phyloP scores from a whole-genome alignment of 2,888 invertebrate genomes.

The Electrophaes corylata region DNA sequence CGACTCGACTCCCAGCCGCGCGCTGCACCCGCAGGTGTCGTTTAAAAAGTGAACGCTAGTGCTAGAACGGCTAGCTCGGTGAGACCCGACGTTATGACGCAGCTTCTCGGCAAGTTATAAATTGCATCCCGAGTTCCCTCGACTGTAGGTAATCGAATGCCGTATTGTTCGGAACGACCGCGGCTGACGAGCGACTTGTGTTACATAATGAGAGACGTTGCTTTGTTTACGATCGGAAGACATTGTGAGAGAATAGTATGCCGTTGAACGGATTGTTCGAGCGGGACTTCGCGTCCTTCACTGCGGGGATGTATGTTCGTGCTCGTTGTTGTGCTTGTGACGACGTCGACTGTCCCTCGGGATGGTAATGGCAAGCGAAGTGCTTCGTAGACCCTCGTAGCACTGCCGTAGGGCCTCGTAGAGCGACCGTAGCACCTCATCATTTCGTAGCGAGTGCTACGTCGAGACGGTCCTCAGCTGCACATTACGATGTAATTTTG shows the following conservation, averaged over 20 bases:
- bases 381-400: constrained; percentile 13
- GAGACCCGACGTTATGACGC: no score
- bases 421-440: constrained; percentile 15
- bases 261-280: no score
- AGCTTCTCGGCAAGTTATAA: no score
- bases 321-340: no score
- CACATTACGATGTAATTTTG: not conserved
- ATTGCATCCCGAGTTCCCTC: not conserved
- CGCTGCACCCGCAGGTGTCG: no score
- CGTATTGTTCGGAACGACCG: not conserved
- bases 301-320: no score
- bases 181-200: not conserved
- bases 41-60: no score
- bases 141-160: not conserved
- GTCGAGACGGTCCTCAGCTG: not conserved
- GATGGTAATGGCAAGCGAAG: constrained; percentile 9
- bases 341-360: not conserved
- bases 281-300: not conserved
- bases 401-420: constrained; percentile 12
- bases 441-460: constrained; percentile 9
- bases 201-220: not conserved
- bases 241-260: not conserved
- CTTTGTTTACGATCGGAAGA: not conserved
- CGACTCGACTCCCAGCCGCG: no score
- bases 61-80: no score